A percentile compares a stretch with the other conserved stretches of the same genome.
phyloP scores from a whole-genome alignment of 2,797 vertebrate species.

The Carapus acus region DNA sequence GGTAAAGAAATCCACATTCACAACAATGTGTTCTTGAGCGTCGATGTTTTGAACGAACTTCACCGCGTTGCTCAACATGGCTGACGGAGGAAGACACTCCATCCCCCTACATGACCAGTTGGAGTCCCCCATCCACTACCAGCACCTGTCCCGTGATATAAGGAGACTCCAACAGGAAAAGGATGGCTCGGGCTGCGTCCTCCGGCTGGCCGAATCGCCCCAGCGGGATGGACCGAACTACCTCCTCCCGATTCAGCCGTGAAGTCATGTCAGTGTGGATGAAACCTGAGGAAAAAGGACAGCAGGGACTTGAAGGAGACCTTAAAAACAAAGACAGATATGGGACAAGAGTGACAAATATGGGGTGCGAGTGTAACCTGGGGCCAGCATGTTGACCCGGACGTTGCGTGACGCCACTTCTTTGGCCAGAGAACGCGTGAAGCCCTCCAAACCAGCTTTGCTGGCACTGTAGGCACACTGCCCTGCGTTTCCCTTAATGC shows the following conservation, averaged over 20 bases:
- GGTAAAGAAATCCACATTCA: too few species aligned
- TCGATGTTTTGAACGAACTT: too few species aligned
- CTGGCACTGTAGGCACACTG: constrained; percentile 87
- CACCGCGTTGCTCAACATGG: too few species aligned
- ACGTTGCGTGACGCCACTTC: constrained; percentile 87
- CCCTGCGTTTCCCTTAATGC: constrained; percentile 83
- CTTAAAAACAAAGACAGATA: background rate
- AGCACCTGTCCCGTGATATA: constrained; percentile 89
- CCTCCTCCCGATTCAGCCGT: constrained; percentile 72
- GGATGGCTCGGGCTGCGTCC: constrained; percentile 80
- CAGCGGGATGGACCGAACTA: constrained; percentile 72
- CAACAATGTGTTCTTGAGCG: too few species aligned
- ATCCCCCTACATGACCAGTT: constrained; percentile 75
- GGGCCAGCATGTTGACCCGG: constrained; percentile 87
- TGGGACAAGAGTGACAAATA: background rate
- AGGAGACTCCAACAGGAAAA: constrained; percentile 83
- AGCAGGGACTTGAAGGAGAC: background rate
- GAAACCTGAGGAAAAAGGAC: constrained; percentile 71
- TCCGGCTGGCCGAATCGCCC: constrained; percentile 82
- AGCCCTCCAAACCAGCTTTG: constrained; percentile 88
- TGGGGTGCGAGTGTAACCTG: constrained; percentile 67
- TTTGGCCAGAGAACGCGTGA: constrained; percentile 90
- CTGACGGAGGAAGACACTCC: too few species aligned
- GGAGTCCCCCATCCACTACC: constrained; percentile 88
- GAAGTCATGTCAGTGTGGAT: constrained; percentile 89